Evolutionary conservation across 2,888 invertebrate genomes (phyloP), one percentile per base, ranked within the genome.

Genomic region (Bombylius discolor): DNA sequence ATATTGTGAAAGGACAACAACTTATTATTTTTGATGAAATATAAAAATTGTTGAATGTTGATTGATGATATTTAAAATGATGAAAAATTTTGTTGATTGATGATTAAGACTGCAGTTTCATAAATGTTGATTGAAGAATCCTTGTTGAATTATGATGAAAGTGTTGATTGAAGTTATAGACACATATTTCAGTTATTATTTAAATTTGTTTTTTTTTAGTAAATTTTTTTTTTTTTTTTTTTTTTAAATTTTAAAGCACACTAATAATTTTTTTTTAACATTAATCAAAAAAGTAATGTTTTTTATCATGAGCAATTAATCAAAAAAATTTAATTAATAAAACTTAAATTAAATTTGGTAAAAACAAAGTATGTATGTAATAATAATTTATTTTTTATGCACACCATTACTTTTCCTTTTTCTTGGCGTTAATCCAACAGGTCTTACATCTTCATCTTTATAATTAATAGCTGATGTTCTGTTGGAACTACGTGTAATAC

Each of bases 1-100:
- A 32, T 45, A 34, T 54, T 54, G 54, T 54, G 54, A 54, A 54
- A 54, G 54, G 54, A 54, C 54, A 54, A 54, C 54, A 54, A 54
- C 54, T 54, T 54, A 50, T 54, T 46, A 7, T 46, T 13, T 6
- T 46, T n/a, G 46, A 11, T 14, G n/a, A n/a, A 46, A 13, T 13
- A n/a, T 46, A 7, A 46, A 14, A 13, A 13, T 11, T 14, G 39
- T 42, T 11, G 39, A 11, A 34, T 54, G 49, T 49, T 54, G 49
- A 54, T 49, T 54, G 53, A 48, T 49, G 53, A 53, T 36, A 23
- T 23, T 23, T 2, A 23, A 23, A 23, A 23, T 23, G 23, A 23
- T 23, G 23, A 23, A 23, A 39, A n/a, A 33, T 13, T 12, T 34
- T 53, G 53, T 53, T 53, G 53, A 53, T 48, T 47, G 53, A 53